Evolutionary conservation across 2,888 invertebrate genomes (phyloP).

Genomic region (Leptarthrus brevirostris): DNA sequence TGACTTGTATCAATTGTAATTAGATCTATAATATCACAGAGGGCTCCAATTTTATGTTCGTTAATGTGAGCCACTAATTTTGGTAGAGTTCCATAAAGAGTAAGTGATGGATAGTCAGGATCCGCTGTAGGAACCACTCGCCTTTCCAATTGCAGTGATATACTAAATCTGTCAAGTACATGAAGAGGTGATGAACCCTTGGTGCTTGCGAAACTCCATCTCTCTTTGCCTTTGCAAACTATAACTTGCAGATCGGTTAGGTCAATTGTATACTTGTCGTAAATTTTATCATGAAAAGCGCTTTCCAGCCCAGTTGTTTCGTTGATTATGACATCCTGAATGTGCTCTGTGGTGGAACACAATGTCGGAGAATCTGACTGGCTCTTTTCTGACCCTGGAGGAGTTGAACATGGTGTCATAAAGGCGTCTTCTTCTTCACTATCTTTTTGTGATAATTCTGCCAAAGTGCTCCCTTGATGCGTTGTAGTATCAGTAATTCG

Average conservation of each 20-base stretch:
- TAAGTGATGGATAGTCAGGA: conserved; percentile 87
- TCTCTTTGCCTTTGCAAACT: conserved; percentile 88
- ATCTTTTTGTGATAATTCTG: conserved; percentile 55
- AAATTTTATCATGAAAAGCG: conserved; percentile 76
- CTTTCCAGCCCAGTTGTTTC: conserved; percentile 69
- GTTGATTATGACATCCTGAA: conserved; percentile 59
- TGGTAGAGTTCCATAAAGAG: conserved; percentile 86
- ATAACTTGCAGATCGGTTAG: conserved; percentile 87
- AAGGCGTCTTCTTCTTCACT: conserved; percentile 74
- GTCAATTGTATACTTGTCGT: conserved; percentile 83
- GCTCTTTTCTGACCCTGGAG: conserved; percentile 80
- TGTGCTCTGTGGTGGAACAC: conserved; percentile 66
- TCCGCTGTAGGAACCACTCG: conserved; percentile 84
- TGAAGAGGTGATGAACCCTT: conserved; percentile 87
- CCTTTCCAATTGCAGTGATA: conserved; percentile 79
- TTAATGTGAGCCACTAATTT: conserved; percentile 89
- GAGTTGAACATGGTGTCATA: conserved; percentile 88
- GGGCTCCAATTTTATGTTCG: conserved; percentile 85
- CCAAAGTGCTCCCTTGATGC: not conserved
- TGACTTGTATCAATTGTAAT: conserved; percentile 58
- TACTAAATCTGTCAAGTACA: conserved; percentile 83
- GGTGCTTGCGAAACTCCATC: conserved; percentile 88
- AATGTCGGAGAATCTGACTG: conserved; percentile 68
- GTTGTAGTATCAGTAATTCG: not conserved
- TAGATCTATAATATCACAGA: conserved; percentile 71